These are phyloP conservation scores for Bombylius discolor DNA, from an alignment of 2,888 invertebrate species.

Conservation along the genomic window DNA sequence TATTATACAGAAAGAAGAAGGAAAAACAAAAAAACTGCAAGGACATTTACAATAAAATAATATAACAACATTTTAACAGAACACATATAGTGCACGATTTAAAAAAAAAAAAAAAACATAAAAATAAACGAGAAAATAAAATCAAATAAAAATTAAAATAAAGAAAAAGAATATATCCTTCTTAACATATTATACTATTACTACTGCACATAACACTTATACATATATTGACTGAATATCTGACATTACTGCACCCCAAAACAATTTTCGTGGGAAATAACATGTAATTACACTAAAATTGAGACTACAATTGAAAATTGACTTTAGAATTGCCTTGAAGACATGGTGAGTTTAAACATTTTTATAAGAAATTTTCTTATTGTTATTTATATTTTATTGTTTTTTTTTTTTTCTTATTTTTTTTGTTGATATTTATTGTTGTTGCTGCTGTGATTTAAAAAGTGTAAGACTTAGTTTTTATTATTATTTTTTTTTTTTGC, in stretches of 20 bases:
- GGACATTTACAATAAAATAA: too few relatives aligned
- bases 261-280: constrained; percentile 1
- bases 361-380: not conserved
- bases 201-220: too few relatives aligned
- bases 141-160: too few relatives aligned
- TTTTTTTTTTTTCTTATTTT: not conserved
- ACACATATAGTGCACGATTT: not conserved
- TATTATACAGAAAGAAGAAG: too few relatives aligned
- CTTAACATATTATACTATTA: too few relatives aligned
- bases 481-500: too few relatives aligned
- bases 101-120: too few relatives aligned
- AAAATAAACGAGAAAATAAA: too few relatives aligned
- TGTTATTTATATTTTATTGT: not conserved
- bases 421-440: not conserved
- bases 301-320: not conserved
- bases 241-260: not conserved
- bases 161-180: too few relatives aligned
- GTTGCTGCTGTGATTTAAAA: not conserved
- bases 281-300: not conserved
- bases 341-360: not conserved
- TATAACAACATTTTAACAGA: not conserved
- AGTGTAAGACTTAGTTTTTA: too few relatives aligned
- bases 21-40: too few relatives aligned
- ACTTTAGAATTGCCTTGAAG: not conserved
- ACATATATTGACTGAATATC: too few relatives aligned